A percentile compares a stretch with the other conserved stretches of the same genome.
phyloP scores from a whole-genome alignment of 2,113 vertebrate species.

The Aramus guarauna region DNA sequence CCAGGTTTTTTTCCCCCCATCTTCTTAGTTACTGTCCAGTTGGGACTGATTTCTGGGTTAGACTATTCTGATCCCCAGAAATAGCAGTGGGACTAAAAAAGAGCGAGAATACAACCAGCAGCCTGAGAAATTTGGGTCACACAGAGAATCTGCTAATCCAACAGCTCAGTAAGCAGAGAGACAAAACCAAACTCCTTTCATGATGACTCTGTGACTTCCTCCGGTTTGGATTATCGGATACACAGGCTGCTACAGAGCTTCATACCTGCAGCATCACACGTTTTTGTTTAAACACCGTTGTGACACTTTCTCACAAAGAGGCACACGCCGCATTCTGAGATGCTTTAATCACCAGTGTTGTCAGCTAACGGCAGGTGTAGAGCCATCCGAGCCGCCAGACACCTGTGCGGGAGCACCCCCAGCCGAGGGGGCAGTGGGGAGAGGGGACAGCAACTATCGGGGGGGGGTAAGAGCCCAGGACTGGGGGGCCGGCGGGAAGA shows the following conservation, averaged over 20 bases:
- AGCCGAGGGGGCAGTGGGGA: background rate
- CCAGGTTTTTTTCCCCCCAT: rapidly evolving
- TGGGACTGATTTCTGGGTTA: background rate
- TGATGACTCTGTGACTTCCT: background rate
- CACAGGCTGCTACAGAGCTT: background rate
- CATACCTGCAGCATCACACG: background rate
- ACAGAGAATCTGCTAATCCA: background rate
- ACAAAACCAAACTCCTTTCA: background rate
- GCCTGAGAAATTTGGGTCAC: background rate
- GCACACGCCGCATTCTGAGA: background rate
- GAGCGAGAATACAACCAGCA: background rate
- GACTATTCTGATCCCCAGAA: background rate
- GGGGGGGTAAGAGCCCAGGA: background rate
- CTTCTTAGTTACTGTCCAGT: background rate
- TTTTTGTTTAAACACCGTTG: rapidly evolving
- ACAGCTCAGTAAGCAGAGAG: background rate
- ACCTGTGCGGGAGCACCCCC: background rate
- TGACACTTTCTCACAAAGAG: background rate
- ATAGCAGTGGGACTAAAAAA: background rate
- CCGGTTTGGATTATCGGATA: background rate
- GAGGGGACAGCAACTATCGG: background rate
- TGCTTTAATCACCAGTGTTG: rapidly evolving
- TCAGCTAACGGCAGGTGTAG: background rate
- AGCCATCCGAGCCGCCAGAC: rapidly evolving
- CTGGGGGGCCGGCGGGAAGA: rapidly evolving